Conservation (phyloP, 2,113 vertebrate species). For the Coregonus clupeaformis region DNA sequence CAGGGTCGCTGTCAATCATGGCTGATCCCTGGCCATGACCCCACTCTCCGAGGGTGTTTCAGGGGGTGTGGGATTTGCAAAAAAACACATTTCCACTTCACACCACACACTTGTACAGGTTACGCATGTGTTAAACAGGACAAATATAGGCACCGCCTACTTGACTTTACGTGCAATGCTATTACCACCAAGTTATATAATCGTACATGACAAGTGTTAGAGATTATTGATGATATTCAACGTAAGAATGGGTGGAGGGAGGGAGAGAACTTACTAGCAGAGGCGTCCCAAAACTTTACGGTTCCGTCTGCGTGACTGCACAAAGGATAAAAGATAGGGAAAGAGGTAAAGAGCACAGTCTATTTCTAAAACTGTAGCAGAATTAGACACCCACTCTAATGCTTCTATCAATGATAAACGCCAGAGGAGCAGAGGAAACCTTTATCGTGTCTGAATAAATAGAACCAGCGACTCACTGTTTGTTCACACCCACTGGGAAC, state of each 20-base stretch:
- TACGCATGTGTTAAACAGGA: too few relatives aligned
- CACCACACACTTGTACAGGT: too few relatives aligned
- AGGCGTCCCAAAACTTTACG: constrained; percentile 90
- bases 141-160: too few relatives aligned
- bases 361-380: not conserved
- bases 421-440: constrained; percentile 9
- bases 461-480: not conserved
- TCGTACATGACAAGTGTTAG: too few relatives aligned
- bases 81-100: too few relatives aligned
- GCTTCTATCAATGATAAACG: not conserved
- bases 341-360: constrained; percentile 15
- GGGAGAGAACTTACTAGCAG: constrained; percentile 81
- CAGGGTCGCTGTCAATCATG: too few relatives aligned
- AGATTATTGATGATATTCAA: too few relatives aligned
- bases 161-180: too few relatives aligned
- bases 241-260: not conserved
- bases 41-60: too few relatives aligned
- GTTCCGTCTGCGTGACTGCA: constrained; percentile 94
- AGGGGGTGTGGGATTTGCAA: too few relatives aligned
- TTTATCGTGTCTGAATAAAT: not conserved
- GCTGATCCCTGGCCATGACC: too few relatives aligned
- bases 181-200: too few relatives aligned
- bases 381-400: not conserved
- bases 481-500: not conserved
- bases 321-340: constrained; percentile 24